Evolutionary conservation across 2,797 vertebrate species (phyloP), one percentile per base, ranked within the genome.

Genomic region (Pipistrellus pipistrellus): DNA sequence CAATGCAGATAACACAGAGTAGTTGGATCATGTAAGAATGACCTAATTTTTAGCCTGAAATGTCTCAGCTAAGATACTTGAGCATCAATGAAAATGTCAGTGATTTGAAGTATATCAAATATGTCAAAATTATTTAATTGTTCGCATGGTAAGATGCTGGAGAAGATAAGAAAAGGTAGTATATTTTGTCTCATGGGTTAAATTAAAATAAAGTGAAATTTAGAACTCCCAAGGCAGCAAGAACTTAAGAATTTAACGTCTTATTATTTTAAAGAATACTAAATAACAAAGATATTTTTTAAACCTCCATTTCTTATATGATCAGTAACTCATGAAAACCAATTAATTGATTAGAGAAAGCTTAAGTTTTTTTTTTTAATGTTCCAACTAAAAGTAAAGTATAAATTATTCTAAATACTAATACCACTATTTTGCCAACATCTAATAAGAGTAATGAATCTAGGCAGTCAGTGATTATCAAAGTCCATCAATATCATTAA

Each of bases 121-220:
- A 55, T 72, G 25, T 87, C n/a, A 32, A 62, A 90, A 93, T 53
- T 83, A 12, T 68, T 92, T 48, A 55, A 46, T 44, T 76, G 17
- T 57, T 64, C 1, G 75, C 4, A 53, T 71, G 32, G 15, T 64
- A 64, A 83, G 25, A 82, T 83, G n/a, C 15, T 35, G 4, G 8
- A 18, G 23, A 90, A 86, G 41, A 68, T 88, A 23, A 8, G 8
- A 80, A 46, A 86, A 85, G 32, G 10, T 83, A 41, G 9, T 66
- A 76, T 71, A 71, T 59, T 90, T 46, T 32, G 12, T 71, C 9
- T 82, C 13, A 5, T 57, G 41, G 4, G 2, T 38, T 84, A 53
- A 86, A 83, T 8, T 71, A 27, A 83, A 77, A 64, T 35, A 35
- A 51, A 85, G 4, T 80, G 6, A 17, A 93, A 72, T 20, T 44